phyloP scores from a whole-genome alignment of 1,140 invertebrate genomes.

The Leptinotarsa defecta region DNA sequence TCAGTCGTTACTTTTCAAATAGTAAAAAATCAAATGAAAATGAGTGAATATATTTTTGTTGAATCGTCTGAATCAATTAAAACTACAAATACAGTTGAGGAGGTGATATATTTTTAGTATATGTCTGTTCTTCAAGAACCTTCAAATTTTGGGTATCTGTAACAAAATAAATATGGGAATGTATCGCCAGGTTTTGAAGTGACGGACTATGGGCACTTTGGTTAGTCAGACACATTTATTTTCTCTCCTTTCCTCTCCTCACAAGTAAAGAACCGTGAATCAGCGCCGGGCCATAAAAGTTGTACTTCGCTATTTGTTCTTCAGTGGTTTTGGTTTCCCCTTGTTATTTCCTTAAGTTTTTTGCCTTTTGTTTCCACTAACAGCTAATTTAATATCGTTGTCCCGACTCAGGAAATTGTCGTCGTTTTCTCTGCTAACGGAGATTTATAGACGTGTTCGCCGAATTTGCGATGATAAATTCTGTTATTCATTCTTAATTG shows the following conservation, averaged over 20 bases:
- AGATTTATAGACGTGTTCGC: constrained; percentile 13
- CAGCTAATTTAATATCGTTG: constrained; percentile 21
- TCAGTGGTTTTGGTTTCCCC: constrained; percentile 15
- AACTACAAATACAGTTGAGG: too few relatives aligned
- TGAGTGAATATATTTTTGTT: too few relatives aligned
- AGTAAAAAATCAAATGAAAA: too few relatives aligned
- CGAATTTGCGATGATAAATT: constrained; percentile 13
- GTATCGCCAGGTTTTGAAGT: too few relatives aligned
- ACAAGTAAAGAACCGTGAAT: constrained; percentile 7
- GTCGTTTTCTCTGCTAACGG: constrained; percentile 11
- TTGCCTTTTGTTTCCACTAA: constrained; percentile 20
- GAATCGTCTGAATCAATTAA: too few relatives aligned
- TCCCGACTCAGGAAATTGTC: constrained; percentile 17
- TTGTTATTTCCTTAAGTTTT: constrained; percentile 6
- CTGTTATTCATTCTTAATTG: constrained; percentile 18
- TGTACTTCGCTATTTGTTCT: constrained; percentile 10
- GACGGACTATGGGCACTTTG: too few relatives aligned
- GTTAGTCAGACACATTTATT: constrained; percentile 11
- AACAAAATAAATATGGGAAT: too few relatives aligned
- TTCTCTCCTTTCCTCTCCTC: neutral
- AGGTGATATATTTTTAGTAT: too few relatives aligned
- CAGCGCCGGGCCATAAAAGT: constrained; percentile 8
- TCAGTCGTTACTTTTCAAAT: too few relatives aligned
- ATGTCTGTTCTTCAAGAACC: too few relatives aligned
- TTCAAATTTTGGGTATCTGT: too few relatives aligned